Conservation (phyloP, 2,113 vertebrate species). For the Corythoichthys intestinalis region DNA sequence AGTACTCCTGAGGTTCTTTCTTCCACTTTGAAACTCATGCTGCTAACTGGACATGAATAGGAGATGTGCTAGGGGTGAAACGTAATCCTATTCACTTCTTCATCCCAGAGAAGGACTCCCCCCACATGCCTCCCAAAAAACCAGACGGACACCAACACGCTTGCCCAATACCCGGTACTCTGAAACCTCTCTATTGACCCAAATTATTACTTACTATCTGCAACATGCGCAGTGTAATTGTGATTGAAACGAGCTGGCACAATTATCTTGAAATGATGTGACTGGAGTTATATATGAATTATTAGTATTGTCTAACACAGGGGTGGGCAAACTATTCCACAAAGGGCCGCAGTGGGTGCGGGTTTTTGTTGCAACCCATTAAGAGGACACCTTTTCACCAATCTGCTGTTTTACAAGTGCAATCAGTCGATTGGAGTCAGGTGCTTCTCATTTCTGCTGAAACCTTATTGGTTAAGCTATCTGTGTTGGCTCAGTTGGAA, state of each 20-base stretch:
- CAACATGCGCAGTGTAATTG: constrained; percentile 27
- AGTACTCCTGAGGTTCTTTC: constrained; percentile 53
- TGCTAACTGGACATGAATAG: constrained; percentile 70
- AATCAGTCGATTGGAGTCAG: too few relatives aligned
- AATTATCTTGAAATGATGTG: constrained; percentile 20
- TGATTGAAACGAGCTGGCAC: constrained; percentile 21
- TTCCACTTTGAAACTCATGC: constrained; percentile 60
- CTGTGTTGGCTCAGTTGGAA: too few relatives aligned
- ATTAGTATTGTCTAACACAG: constrained; percentile 2
- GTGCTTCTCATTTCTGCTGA: too few relatives aligned
- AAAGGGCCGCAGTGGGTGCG: too few relatives aligned
- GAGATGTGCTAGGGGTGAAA: constrained; percentile 60
- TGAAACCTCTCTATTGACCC: constrained; percentile 50
- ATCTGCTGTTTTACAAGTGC: too few relatives aligned
- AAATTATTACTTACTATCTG: constrained; percentile 48
- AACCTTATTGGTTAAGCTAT: too few relatives aligned
- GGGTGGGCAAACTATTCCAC: too few relatives aligned
- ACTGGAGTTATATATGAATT: constrained; percentile 9
- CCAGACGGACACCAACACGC: constrained; percentile 19
- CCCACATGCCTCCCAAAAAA: not conserved
- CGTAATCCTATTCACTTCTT: constrained; percentile 60
- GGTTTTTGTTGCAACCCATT: too few relatives aligned
- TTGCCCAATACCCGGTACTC: constrained; percentile 20
- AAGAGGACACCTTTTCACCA: too few relatives aligned
- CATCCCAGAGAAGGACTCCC: constrained; percentile 27